A percentile compares a stretch with the other conserved stretches of the same genome.
These are phyloP conservation scores for Platysteira castanea DNA, from an alignment of 2,113 vertebrate genomes.

Conservation along the genomic window DNA sequence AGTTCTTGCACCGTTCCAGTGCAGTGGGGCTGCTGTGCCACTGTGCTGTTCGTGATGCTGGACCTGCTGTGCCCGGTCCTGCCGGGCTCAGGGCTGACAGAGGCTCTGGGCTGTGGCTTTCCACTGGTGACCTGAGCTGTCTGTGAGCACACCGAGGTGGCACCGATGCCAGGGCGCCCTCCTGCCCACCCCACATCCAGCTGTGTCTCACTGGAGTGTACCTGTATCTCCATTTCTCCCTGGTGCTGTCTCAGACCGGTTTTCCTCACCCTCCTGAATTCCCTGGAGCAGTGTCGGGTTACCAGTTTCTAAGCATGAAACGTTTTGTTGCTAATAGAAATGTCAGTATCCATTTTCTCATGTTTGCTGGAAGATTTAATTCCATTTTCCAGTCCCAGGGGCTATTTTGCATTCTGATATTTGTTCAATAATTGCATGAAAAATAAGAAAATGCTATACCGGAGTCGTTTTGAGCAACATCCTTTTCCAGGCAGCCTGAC, in stretches of 20 bases:
- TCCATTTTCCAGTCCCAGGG: constrained; percentile 16
- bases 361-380: constrained; percentile 48
- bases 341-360: constrained; percentile 8
- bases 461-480: not conserved
- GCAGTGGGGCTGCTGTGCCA: rapidly evolving
- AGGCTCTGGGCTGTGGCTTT: not conserved
- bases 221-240: not conserved
- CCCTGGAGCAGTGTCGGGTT: not conserved
- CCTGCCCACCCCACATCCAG: not conserved
- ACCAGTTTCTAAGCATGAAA: constrained; percentile 16
- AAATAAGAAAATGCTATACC: not conserved
- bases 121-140: not conserved
- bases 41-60: rapidly evolving
- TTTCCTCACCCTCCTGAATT: not conserved
- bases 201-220: not conserved
- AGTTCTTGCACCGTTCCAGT: rapidly evolving
- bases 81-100: not conserved
- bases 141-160: rapidly evolving
- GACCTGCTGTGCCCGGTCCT: not conserved
- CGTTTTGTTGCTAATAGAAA: constrained; percentile 53
- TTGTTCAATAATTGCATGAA: constrained; percentile 25
- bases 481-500: not conserved
- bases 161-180: rapidly evolving
- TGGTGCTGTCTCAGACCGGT: not conserved
- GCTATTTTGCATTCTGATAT: constrained; percentile 35